Evolutionary conservation across 2,888 invertebrate species (phyloP).

Genomic region (Oscheius sp.): DNA sequence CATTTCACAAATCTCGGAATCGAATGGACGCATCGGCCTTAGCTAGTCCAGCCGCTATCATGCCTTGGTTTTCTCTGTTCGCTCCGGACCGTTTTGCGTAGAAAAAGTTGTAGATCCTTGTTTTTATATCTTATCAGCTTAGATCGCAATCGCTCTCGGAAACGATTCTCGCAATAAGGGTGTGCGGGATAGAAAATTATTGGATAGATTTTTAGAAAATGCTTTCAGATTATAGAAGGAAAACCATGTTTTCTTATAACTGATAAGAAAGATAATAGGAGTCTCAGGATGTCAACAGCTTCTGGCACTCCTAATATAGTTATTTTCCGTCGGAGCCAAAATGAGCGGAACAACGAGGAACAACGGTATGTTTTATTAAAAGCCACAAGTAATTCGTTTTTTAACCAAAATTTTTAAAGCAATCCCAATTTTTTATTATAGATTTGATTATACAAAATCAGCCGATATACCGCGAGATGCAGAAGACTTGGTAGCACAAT

Average conservation of each 20-base stretch:
- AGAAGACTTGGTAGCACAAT: neutral
- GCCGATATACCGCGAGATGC: constrained; percentile 14
- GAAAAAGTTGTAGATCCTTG: constrained; percentile 25
- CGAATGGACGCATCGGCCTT: neutral
- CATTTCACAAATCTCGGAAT: neutral
- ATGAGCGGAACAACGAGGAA: neutral
- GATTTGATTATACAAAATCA: neutral
- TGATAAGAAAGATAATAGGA: neutral
- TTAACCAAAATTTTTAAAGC: neutral
- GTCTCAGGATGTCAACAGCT: constrained; percentile 11
- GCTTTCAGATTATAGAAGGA: neutral
- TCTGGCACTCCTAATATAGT: neutral
- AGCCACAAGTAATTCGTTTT: neutral
- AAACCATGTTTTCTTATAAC: neutral
- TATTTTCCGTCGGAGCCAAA: constrained; percentile 8
- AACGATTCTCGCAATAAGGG: neutral
- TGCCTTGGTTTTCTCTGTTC: constrained; percentile 2
- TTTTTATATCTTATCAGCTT: constrained; percentile 20
- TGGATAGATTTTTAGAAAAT: neutral
- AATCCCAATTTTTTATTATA: neutral
- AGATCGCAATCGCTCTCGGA: constrained; percentile 6
- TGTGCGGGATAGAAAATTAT: neutral
- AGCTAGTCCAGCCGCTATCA: neutral
- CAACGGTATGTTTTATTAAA: neutral
- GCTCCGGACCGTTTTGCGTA: constrained; percentile 19